Evolutionary conservation across 2,888 invertebrate genomes (phyloP).

Genomic region (Lysandra coridon): DNA sequence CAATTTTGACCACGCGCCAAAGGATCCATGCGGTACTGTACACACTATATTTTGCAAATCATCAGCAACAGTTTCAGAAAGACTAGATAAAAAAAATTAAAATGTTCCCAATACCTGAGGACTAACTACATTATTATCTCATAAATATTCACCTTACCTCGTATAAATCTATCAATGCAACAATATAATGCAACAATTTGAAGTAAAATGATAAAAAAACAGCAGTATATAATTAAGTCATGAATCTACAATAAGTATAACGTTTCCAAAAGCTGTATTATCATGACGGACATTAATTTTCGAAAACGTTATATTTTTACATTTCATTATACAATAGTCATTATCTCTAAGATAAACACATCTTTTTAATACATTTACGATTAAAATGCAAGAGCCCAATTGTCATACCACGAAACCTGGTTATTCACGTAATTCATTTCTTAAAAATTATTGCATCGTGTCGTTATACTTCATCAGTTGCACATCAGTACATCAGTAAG

Average conservation of each 20-base stretch:
- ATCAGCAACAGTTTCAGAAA: background rate
- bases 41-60: background rate
- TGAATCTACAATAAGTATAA: background rate
- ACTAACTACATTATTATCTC: background rate
- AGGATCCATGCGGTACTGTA: background rate
- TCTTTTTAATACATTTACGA: background rate
- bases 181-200: conserved; percentile 2
- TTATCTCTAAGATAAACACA: background rate
- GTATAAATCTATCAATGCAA: background rate
- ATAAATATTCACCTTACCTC: background rate
- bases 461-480: too few species aligned
- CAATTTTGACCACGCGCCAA: too few species aligned
- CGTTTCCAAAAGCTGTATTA: background rate
- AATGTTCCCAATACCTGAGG: background rate
- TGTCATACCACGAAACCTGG: too few species aligned
- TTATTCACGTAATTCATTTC: too few species aligned
- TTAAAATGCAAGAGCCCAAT: too few species aligned
- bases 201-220: background rate
- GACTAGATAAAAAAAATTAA: background rate
- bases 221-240: background rate
- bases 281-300: background rate
- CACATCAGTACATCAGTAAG: too few species aligned
- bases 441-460: too few species aligned
- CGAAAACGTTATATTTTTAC: background rate
- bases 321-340: background rate